Evolutionary conservation across 37 sponge, comb jelly and placozoan genomes (phyloP).

Genomic region (Hexactinellida sp.): DNA sequence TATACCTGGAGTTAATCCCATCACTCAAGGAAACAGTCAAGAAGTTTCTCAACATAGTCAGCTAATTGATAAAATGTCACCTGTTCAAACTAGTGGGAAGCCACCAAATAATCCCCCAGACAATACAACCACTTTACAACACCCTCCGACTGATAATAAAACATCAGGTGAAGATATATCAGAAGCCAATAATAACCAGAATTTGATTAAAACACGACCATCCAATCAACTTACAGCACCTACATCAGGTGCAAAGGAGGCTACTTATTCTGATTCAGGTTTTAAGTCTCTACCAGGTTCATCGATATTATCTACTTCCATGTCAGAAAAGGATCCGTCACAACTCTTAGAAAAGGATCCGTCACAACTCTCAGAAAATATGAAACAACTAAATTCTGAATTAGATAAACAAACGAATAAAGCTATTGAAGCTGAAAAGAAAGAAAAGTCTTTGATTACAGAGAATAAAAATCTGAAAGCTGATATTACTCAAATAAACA

Average conservation of each 20-base stretch:
- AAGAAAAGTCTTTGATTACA: background rate
- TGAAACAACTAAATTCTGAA: background rate
- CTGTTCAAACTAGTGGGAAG: too few relatives aligned
- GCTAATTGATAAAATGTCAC: too few relatives aligned
- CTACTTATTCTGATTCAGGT: background rate
- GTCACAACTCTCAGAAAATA: background rate
- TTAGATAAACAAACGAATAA: background rate
- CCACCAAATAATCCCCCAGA: too few relatives aligned
- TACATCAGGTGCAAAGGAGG: background rate
- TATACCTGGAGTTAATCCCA: too few relatives aligned
- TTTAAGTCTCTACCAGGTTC: background rate
- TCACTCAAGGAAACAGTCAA: too few relatives aligned
- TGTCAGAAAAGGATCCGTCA: background rate
- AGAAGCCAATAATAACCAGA: background rate
- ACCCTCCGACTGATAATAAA: background rate
- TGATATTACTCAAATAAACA: background rate
- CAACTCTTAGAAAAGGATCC: too few relatives aligned
- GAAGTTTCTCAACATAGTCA: too few relatives aligned
- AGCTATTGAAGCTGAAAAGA: background rate
- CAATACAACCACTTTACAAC: background rate
- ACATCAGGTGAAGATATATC: background rate
- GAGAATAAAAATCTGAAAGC: background rate
- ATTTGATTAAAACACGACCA: background rate
- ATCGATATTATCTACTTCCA: background rate
- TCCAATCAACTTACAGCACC: background rate